Evolutionary conservation across 2,888 invertebrate genomes (phyloP).

Genomic region (Nomada lathburiana): DNA sequence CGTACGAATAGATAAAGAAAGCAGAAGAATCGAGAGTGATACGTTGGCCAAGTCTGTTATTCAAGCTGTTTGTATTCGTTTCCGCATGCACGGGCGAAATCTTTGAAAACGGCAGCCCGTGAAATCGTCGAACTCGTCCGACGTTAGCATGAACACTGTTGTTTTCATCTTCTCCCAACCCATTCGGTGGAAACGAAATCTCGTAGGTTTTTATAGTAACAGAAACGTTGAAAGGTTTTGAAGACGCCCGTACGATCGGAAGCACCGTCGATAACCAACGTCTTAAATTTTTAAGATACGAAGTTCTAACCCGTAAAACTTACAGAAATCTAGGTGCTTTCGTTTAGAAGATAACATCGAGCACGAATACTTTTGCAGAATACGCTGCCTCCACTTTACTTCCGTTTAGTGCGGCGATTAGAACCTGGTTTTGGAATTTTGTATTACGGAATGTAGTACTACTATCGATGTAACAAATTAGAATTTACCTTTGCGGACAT

Average conservation of each 20-base stretch:
- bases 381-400: no score
- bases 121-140: constrained; percentile 65
- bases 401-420: no score
- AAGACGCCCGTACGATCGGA: constrained; percentile 73
- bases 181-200: constrained; percentile 26
- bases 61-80: constrained; percentile 45
- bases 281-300: constrained; percentile 16
- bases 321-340: neutral
- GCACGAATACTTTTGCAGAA: no score
- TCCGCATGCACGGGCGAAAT: constrained; percentile 33
- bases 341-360: neutral
- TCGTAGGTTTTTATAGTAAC: constrained; percentile 37
- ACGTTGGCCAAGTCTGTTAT: constrained; percentile 32
- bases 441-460: no score
- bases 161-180: constrained; percentile 36
- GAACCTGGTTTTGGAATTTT: no score
- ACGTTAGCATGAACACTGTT: constrained; percentile 51
- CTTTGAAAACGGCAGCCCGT: constrained; percentile 58
- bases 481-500: no score
- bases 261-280: constrained; percentile 60
- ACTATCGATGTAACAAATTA: no score
- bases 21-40: constrained; percentile 17
- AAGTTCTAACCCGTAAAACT: neutral
- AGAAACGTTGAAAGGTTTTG: neutral
- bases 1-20: constrained; percentile 41